These are phyloP conservation scores for Ischnura elegans DNA, from an alignment of 2,888 invertebrate species.

Conservation along the genomic window DNA sequence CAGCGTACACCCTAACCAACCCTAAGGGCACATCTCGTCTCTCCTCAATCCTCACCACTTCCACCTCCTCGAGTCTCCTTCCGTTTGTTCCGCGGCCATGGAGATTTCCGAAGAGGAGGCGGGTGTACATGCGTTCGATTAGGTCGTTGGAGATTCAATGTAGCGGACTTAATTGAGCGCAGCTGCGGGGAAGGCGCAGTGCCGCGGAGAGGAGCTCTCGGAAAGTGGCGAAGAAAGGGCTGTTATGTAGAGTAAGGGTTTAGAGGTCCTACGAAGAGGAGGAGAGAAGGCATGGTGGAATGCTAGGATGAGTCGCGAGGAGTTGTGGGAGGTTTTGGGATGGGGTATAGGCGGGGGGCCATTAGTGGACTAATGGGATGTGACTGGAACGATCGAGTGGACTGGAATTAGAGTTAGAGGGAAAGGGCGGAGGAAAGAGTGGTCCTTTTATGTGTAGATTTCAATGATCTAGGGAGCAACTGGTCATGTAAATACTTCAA, in stretches of 20 bases:
- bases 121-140: constrained; percentile 45
- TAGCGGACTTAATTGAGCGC: constrained; percentile 63
- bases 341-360: neutral
- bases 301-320: too few relatives aligned
- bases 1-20: neutral
- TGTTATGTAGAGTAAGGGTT: too few relatives aligned
- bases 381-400: neutral
- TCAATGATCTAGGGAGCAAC: too few relatives aligned
- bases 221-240: constrained; percentile 47
- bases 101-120: neutral
- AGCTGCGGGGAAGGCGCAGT: constrained; percentile 46
- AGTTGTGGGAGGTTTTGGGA: neutral
- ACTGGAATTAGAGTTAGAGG: neutral
- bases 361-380: neutral
- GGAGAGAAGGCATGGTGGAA: neutral
- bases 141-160: constrained; percentile 66
- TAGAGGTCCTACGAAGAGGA: too few relatives aligned
- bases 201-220: constrained; percentile 29
- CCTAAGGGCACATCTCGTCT: neutral
- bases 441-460: too few relatives aligned
- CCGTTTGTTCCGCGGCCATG: constrained; percentile 18
- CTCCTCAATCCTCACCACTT: neutral
- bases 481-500: too few relatives aligned
- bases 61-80: neutral
- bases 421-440: neutral